phyloP scores from a whole-genome alignment of 2,797 vertebrate species.

The Sciurus vulgaris region DNA sequence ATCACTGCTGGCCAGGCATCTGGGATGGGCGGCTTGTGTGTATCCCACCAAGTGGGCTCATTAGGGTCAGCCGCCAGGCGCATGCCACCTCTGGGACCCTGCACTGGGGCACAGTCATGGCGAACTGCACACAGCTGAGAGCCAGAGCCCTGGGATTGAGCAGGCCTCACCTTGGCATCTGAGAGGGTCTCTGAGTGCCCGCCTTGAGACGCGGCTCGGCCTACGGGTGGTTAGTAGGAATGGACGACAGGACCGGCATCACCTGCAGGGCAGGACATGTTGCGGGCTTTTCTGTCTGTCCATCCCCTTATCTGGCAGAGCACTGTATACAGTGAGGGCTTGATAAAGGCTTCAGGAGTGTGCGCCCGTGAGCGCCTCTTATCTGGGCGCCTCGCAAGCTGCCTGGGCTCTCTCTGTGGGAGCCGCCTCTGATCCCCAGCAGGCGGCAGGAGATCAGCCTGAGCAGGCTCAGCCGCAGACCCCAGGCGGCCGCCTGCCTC shows the following conservation, averaged over 20 bases:
- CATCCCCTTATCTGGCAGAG: fast-evolving
- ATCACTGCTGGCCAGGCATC: not conserved
- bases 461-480: not conserved
- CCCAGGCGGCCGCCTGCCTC: not conserved
- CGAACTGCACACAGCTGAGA: not conserved
- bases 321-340: not conserved
- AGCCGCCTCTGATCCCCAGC: not conserved
- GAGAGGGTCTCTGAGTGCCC: fast-evolving
- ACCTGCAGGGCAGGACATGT: fast-evolving
- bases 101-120: fast-evolving
- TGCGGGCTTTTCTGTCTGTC: not conserved
- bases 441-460: not conserved
- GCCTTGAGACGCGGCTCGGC: fast-evolving
- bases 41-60: fast-evolving
- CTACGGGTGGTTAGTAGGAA: fast-evolving
- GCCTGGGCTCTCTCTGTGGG: not conserved
- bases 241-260: fast-evolving
- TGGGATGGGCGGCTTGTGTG: not conserved
- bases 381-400: too few species aligned
- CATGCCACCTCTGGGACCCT: too few species aligned
- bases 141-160: not conserved
- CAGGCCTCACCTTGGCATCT: fast-evolving
- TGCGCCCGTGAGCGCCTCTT: fast-evolving
- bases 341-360: not conserved
- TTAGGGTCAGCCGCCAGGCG: not conserved